A percentile compares a stretch with the other conserved stretches of the same genome.
These are phyloP conservation scores for Gobionotothen gibberifrons DNA, from an alignment of 2,797 vertebrate genomes.

Conservation along the genomic window DNA sequence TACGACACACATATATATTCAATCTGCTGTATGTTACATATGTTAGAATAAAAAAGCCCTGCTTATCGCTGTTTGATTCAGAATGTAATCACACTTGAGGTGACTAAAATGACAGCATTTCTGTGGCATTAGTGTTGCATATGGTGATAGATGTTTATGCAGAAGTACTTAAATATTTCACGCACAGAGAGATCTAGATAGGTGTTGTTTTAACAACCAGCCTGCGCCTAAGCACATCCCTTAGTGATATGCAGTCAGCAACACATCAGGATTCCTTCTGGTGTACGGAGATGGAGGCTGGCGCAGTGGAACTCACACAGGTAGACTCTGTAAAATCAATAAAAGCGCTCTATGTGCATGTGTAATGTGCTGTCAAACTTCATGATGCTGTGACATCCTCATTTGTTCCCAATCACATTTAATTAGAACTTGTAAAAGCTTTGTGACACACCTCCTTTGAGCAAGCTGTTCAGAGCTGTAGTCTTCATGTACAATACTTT, in stretches of 20 bases:
- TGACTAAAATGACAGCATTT: slow-evolving; percentile 17
- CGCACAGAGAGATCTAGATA: slow-evolving; percentile 42
- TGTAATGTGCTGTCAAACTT: slow-evolving; percentile 53
- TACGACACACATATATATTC: background rate
- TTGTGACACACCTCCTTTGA: slow-evolving; percentile 27
- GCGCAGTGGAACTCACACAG: slow-evolving; percentile 53
- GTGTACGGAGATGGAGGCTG: slow-evolving; percentile 57
- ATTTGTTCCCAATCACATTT: slow-evolving; percentile 56
- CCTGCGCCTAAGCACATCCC: slow-evolving; percentile 49
- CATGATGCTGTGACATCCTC: slow-evolving; percentile 29
- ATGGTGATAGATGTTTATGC: slow-evolving; percentile 31
- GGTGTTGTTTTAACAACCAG: slow-evolving; percentile 71
- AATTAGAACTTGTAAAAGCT: slow-evolving; percentile 52
- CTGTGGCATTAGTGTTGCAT: slow-evolving; percentile 7
- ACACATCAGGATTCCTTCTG: slow-evolving; percentile 70
- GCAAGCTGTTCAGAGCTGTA: slow-evolving; percentile 14
- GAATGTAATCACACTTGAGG: slow-evolving; percentile 15
- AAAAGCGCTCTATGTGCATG: slow-evolving; percentile 39
- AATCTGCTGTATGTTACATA: background rate
- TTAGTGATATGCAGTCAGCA: slow-evolving; percentile 65
- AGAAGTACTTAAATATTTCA: slow-evolving; percentile 55
- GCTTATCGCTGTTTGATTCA: slow-evolving; percentile 8
- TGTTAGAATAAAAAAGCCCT: background rate
- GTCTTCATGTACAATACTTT: slow-evolving; percentile 11
- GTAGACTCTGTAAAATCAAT: slow-evolving; percentile 59